Conservation (phyloP, 2,888 invertebrate genomes). For the Synergus umbraculus region DNA sequence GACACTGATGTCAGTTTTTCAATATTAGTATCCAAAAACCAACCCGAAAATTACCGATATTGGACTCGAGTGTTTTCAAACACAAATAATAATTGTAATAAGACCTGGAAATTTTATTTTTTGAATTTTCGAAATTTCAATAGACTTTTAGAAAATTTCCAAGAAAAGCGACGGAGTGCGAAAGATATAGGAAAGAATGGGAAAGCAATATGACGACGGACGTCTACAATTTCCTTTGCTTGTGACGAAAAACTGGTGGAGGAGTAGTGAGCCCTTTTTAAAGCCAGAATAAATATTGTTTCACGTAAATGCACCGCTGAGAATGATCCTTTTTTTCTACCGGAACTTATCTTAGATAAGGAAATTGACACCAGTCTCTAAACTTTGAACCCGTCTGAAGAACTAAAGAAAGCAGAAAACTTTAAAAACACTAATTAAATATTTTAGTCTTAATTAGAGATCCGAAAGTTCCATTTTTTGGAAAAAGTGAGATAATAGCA, state of each 20-base stretch:
- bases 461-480: neutral
- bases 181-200: neutral
- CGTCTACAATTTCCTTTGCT: conserved; percentile 58
- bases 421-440: conserved; percentile 1
- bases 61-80: too few relatives aligned
- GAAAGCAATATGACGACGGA: conserved; percentile 60
- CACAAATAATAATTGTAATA: too few relatives aligned
- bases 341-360: conserved; percentile 2
- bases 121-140: neutral
- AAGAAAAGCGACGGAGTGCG: conserved; percentile 15
- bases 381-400: neutral
- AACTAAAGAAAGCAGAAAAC: neutral
- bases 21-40: neutral
- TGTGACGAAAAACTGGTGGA: conserved; percentile 54
- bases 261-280: conserved; percentile 59
- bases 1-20: conserved; percentile 32
- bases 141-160: neutral
- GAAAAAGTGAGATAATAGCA: too few relatives aligned
- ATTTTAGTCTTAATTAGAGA: neutral
- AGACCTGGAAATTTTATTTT: too few relatives aligned
- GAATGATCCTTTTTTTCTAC: conserved; percentile 42
- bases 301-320: conserved; percentile 57
- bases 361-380: conserved; percentile 20
- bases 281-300: conserved; percentile 70
- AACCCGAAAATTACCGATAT: too few relatives aligned